phyloP scores from a whole-genome alignment of 2,888 invertebrate genomes.

The Andrena haemorrhoa region DNA sequence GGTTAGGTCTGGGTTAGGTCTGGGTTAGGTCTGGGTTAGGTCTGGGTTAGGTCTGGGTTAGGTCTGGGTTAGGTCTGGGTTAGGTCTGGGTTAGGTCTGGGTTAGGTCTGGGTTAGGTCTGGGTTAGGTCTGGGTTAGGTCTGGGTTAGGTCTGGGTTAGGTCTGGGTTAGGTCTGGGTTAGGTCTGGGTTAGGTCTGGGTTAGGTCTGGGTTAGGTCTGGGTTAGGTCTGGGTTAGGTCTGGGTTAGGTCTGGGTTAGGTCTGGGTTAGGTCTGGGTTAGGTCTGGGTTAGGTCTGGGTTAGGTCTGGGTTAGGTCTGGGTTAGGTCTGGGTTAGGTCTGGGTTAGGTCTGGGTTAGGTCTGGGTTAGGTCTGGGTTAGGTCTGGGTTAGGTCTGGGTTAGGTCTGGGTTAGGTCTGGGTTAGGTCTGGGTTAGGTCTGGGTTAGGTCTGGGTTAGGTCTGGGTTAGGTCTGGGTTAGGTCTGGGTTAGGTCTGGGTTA shows the following conservation, averaged over 20 bases:
- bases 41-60: conserved; percentile 12
- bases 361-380: not conserved
- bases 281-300: conserved; percentile 1
- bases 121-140: conserved; percentile 12
- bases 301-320: not conserved
- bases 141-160: conserved; percentile 12
- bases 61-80: conserved; percentile 11
- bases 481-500: conserved; percentile 1
- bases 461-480: conserved; percentile 1
- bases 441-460: conserved; percentile 1
- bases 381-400: not conserved
- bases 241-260: not conserved
- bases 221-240: not conserved
- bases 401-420: conserved; percentile 1
- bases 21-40: conserved; percentile 12
- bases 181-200: not conserved
- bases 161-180: not conserved
- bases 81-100: conserved; percentile 12
- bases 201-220: not conserved
- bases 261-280: not conserved
- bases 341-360: not conserved
- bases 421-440: conserved; percentile 1
- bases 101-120: conserved; percentile 12
- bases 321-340: conserved; percentile 1
- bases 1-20: conserved; percentile 12